phyloP scores from a whole-genome alignment of 1,140 invertebrate genomes.

The Ectropis grisescens region DNA sequence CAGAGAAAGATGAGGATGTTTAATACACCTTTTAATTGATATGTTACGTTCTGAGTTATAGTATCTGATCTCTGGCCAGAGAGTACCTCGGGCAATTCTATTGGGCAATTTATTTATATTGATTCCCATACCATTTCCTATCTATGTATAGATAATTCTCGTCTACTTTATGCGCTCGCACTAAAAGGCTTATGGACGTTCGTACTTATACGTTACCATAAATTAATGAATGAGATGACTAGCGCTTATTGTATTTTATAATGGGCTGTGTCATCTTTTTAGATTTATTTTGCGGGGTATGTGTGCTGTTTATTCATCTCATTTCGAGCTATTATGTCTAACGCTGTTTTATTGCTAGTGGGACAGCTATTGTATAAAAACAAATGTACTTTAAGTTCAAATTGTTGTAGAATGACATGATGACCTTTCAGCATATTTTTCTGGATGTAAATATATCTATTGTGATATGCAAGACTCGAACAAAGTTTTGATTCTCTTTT shows the following conservation, averaged over 20 bases:
- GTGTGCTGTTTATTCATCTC: no score
- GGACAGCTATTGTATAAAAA: no score
- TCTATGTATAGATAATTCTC: constrained; percentile 39
- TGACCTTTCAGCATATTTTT: no score
- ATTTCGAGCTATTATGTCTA: no score
- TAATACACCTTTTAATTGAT: constrained; percentile 57
- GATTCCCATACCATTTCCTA: constrained; percentile 55
- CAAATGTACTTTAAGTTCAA: no score
- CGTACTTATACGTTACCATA: constrained; percentile 35
- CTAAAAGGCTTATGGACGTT: constrained; percentile 33
- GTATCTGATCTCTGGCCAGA: constrained; percentile 37
- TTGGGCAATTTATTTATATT: constrained; percentile 65
- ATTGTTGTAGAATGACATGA: no score
- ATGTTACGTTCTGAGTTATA: constrained; percentile 57
- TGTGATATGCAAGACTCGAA: no score
- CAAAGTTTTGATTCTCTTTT: no score
- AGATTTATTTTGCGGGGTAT: constrained; percentile 26
- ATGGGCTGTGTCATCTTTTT: no score
- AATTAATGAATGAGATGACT: constrained; percentile 31
- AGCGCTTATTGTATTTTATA: no score
- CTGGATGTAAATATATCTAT: no score
- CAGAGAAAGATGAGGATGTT: constrained; percentile 36
- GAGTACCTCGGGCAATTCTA: constrained; percentile 50
- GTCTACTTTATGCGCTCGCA: constrained; percentile 45
- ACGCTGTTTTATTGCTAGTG: no score